Conservation (phyloP, 1,140 invertebrate genomes). For the Drosophila sechellia region DNA sequence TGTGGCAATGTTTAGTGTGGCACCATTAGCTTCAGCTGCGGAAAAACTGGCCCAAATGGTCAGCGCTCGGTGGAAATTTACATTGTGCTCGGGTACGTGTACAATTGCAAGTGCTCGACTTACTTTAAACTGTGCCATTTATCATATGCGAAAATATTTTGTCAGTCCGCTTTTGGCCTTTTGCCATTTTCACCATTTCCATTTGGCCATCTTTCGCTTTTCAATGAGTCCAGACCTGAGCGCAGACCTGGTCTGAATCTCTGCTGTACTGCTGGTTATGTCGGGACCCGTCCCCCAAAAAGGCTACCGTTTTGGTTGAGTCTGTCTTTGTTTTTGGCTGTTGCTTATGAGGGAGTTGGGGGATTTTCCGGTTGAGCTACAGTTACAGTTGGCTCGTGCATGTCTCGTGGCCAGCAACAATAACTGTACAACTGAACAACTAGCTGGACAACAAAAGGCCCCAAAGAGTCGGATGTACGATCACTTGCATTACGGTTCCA, state of each 20-base stretch:
- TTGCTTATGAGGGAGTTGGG: conserved; percentile 7
- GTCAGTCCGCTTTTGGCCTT: conserved; percentile 73
- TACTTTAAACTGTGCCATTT: conserved; percentile 79
- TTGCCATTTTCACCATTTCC: conserved; percentile 78
- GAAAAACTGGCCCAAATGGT: conserved; percentile 57
- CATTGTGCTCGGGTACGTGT: conserved; percentile 62
- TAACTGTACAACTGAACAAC: conserved; percentile 64
- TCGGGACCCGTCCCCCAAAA: conserved; percentile 50
- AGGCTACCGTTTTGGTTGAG: conserved; percentile 62
- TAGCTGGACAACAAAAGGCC: conserved; percentile 40
- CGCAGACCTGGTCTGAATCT: conserved; percentile 30
- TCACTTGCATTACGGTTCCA: conserved; percentile 50
- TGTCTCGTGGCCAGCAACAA: conserved; percentile 61
- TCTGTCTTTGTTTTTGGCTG: background rate
- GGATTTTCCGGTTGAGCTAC: background rate
- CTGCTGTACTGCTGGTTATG: conserved; percentile 42
- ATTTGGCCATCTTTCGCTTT: conserved; percentile 72
- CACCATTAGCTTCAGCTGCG: conserved; percentile 38
- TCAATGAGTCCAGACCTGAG: conserved; percentile 43
- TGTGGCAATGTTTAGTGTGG: conserved; percentile 37
- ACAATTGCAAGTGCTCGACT: conserved; percentile 77
- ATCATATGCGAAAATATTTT: conserved; percentile 80
- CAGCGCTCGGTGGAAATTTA: conserved; percentile 62
- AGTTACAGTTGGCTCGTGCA: conserved; percentile 53
- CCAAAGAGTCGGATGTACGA: conserved; percentile 47